These are phyloP conservation scores for Scaptodrosophila lebanonensis DNA, from an alignment of 1,140 invertebrate genomes.

Conservation along the genomic window DNA sequence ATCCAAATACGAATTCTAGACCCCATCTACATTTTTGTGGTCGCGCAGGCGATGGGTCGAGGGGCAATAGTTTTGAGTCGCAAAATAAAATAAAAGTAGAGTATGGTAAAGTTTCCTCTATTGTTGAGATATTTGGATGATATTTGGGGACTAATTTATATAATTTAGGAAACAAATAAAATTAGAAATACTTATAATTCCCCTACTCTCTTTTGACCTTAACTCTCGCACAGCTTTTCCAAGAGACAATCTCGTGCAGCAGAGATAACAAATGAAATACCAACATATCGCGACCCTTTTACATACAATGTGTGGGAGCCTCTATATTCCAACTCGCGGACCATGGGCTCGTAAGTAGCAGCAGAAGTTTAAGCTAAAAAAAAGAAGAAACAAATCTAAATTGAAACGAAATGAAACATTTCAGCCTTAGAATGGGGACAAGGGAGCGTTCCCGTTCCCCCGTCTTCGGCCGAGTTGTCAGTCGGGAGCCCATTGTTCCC, in stretches of 20 bases:
- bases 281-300: constrained; percentile 87
- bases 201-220: too few relatives aligned
- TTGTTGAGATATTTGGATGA: too few relatives aligned
- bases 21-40: too few relatives aligned
- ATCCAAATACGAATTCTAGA: too few relatives aligned
- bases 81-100: too few relatives aligned
- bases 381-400: too few relatives aligned
- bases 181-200: too few relatives aligned
- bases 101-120: too few relatives aligned
- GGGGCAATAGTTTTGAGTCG: too few relatives aligned
- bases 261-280: constrained; percentile 90
- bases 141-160: background rate
- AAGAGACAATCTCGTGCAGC: constrained; percentile 91
- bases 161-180: background rate
- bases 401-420: constrained; percentile 4
- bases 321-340: constrained; percentile 80
- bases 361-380: too few relatives aligned
- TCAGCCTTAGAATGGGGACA: constrained; percentile 44
- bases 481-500: constrained; percentile 78
- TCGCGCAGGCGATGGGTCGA: too few relatives aligned
- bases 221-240: constrained; percentile 82
- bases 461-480: constrained; percentile 82
- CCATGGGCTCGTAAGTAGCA: constrained; percentile 78
- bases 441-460: constrained; percentile 72
- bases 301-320: constrained; percentile 88